Percentiles rank a stretch among this genome's conserved stretches.
These are phyloP conservation scores for Ctenosaura bakeri DNA, from an alignment of 2,797 vertebrate species.

Conservation along the genomic window DNA sequence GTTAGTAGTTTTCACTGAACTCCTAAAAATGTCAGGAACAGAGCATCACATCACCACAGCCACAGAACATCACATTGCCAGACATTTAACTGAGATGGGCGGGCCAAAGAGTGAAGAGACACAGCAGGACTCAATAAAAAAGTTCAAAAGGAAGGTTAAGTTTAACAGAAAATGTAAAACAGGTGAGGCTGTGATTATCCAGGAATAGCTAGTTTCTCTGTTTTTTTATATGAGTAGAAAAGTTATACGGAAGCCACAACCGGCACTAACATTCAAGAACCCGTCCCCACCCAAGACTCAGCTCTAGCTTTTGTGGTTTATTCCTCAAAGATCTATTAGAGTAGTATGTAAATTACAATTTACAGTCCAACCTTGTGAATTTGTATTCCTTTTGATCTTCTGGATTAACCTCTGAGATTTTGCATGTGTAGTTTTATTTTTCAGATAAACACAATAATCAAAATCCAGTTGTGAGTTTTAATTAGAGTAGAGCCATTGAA, in stretches of 20 bases:
- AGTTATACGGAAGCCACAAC: neutral
- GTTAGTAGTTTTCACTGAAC: neutral
- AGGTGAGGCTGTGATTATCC: neutral
- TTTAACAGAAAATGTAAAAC: neutral
- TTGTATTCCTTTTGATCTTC: neutral
- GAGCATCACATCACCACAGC: neutral
- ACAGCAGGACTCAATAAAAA: neutral
- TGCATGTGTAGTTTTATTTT: too few species aligned
- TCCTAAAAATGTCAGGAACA: neutral
- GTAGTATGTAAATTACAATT: neutral
- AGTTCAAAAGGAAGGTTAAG: neutral
- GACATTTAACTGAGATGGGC: neutral
- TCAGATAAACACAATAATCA: too few species aligned
- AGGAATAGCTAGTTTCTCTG: neutral
- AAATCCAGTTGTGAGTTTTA: too few species aligned
- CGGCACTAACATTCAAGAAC: neutral
- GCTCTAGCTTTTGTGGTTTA: neutral
- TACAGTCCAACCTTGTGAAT: neutral
- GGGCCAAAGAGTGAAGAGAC: neutral
- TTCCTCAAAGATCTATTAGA: constrained; percentile 2
- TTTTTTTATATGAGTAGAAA: neutral
- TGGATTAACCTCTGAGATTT: neutral
- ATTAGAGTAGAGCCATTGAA: too few species aligned
- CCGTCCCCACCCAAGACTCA: neutral
- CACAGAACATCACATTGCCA: neutral